phyloP scores from a whole-genome alignment of 2,888 invertebrate genomes.

The Synanthedon tipuliformis region DNA sequence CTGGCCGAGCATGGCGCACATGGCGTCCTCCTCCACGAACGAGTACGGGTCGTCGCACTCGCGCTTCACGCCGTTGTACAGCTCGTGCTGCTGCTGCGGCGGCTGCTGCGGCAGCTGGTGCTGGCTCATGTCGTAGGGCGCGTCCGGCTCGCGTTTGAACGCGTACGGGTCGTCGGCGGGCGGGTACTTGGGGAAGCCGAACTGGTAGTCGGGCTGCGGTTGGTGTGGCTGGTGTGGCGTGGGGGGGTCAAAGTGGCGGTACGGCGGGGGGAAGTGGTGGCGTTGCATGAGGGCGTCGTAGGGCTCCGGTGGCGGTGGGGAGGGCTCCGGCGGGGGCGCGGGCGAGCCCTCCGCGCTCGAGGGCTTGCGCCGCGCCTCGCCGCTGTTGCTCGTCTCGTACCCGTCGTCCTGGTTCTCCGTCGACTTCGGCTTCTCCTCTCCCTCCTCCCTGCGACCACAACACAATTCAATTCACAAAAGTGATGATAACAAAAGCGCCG shows the following conservation, averaged over 20 bases:
- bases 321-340: conserved; percentile 27
- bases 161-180: conserved; percentile 45
- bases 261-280: conserved; percentile 17
- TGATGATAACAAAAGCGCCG: no score
- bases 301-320: conserved; percentile 30
- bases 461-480: no score
- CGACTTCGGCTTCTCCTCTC: conserved; percentile 63
- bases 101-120: conserved; percentile 19
- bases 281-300: conserved; percentile 8
- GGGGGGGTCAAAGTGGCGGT: conserved; percentile 38
- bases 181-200: conserved; percentile 56
- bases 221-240: conserved; percentile 21
- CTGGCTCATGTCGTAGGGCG: conserved; percentile 61
- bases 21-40: conserved; percentile 84
- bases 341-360: conserved; percentile 21
- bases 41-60: conserved; percentile 85
- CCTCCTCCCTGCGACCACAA: conserved; percentile 48
- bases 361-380: conserved; percentile 61
- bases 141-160: conserved; percentile 54
- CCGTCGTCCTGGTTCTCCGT: conserved; percentile 89
- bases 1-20: conserved; percentile 68
- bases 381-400: conserved; percentile 86
- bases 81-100: conserved; percentile 21
- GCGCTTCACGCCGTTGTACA: conserved; percentile 65
- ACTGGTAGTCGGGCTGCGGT: conserved; percentile 28